phyloP scores from a whole-genome alignment of 2,797 vertebrate genomes.

The Enteromius viviparus region DNA sequence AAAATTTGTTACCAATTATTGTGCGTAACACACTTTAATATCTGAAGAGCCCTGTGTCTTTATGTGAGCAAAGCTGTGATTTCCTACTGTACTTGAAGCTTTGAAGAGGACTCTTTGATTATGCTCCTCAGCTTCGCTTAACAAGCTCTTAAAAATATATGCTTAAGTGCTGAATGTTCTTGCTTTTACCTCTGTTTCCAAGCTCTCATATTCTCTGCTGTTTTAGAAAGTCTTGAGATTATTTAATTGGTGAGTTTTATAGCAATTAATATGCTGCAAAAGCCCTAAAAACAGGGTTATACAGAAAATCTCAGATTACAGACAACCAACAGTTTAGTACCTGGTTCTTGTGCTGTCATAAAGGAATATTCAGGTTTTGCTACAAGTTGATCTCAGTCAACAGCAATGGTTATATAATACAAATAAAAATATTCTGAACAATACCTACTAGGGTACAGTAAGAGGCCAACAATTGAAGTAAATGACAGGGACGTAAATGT shows the following conservation, averaged over 20 bases:
- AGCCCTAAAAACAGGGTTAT: constrained; percentile 8
- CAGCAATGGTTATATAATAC: background rate
- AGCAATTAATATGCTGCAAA: constrained; percentile 33
- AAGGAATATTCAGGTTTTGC: background rate
- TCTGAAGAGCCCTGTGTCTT: constrained; percentile 25
- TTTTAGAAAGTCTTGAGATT: constrained; percentile 20
- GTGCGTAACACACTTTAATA: constrained; percentile 44
- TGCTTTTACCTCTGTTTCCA: constrained; percentile 14
- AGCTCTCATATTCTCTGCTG: constrained; percentile 11
- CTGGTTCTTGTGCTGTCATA: constrained; percentile 16
- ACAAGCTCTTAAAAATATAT: constrained; percentile 41
- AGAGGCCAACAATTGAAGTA: background rate
- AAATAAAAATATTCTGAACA: background rate
- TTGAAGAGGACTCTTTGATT: constrained; percentile 37
- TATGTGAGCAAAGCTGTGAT: constrained; percentile 35
- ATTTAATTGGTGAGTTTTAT: constrained; percentile 10
- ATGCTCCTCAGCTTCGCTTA: constrained; percentile 28
- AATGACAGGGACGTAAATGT: background rate
- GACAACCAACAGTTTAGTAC: background rate
- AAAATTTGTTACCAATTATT: constrained; percentile 40
- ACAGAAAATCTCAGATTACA: background rate
- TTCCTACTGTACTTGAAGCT: constrained; percentile 26
- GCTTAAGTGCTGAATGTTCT: constrained; percentile 17
- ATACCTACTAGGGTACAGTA: background rate
- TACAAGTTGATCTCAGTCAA: background rate